A percentile compares a stretch with the other conserved stretches of the same genome.
These are phyloP conservation scores for Pogona vitticeps DNA, from an alignment of 2,113 vertebrate species.

Conservation along the genomic window DNA sequence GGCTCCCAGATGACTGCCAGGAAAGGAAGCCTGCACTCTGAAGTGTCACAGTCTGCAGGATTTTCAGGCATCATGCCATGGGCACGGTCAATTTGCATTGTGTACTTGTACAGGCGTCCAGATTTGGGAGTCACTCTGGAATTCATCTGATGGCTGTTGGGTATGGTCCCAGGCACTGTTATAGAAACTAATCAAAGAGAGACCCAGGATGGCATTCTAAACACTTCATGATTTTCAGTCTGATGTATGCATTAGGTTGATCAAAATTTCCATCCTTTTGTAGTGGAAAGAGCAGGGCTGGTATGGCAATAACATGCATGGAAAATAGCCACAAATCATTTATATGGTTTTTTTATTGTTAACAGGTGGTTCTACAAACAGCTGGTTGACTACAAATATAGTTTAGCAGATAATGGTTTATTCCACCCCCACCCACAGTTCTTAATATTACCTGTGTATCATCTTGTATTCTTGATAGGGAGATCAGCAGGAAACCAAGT, in stretches of 20 bases:
- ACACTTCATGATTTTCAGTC: slow-evolving; percentile 5
- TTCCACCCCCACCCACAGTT: slow-evolving; percentile 37
- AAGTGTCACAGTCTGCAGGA: neutral
- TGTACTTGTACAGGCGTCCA: neutral
- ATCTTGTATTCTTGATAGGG: slow-evolving; percentile 48
- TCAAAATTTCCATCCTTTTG: slow-evolving; percentile 40
- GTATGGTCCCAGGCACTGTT: neutral
- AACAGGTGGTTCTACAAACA: slow-evolving; percentile 66
- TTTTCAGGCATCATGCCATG: neutral
- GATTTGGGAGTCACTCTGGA: neutral
- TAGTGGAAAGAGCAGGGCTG: neutral
- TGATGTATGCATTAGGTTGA: slow-evolving; percentile 6
- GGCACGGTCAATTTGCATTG: neutral
- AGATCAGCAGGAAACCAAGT: slow-evolving; percentile 43
- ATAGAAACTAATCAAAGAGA: neutral
- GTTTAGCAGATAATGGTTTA: slow-evolving; percentile 32
- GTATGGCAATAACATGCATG: slow-evolving; percentile 56
- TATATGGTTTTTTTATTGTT: slow-evolving; percentile 66
- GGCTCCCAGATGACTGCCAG: slow-evolving; percentile 11
- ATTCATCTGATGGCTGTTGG: neutral
- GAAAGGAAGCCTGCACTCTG: neutral
- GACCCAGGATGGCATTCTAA: slow-evolving; percentile 30
- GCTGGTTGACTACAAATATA: slow-evolving; percentile 50
- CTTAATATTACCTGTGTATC: slow-evolving; percentile 42
- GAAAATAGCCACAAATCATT: slow-evolving; percentile 65